phyloP scores from a whole-genome alignment of 2,113 vertebrate genomes.

The Pseudorasbora parva region DNA sequence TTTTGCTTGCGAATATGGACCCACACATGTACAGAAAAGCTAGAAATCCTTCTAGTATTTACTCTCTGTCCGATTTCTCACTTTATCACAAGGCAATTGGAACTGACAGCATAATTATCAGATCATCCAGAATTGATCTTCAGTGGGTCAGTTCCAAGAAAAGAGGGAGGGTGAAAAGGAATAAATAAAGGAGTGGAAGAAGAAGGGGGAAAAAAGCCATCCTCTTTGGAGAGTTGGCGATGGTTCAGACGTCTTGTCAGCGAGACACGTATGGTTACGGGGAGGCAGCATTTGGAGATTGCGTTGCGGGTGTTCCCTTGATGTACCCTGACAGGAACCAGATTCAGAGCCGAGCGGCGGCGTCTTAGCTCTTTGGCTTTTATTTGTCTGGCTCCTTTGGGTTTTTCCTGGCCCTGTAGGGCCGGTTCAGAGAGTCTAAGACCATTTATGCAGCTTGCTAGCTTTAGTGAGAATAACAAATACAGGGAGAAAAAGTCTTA shows the following conservation, averaged over 20 bases:
- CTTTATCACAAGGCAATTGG: constrained; percentile 76
- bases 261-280: constrained; percentile 77
- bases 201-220: constrained; percentile 48
- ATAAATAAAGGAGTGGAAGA: constrained; percentile 49
- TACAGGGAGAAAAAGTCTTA: constrained; percentile 66
- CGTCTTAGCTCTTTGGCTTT: constrained; percentile 73
- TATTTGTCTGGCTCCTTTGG: constrained; percentile 78
- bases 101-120: constrained; percentile 82
- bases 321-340: constrained; percentile 84
- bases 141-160: constrained; percentile 75
- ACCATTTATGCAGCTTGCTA: constrained; percentile 73
- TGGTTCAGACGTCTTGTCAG: constrained; percentile 76
- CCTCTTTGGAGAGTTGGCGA: constrained; percentile 77
- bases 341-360: constrained; percentile 76
- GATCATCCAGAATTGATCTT: constrained; percentile 81
- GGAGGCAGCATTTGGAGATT: constrained; percentile 78
- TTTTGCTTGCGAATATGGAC: neutral
- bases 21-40: constrained; percentile 57
- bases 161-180: constrained; percentile 59
- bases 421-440: constrained; percentile 72
- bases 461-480: constrained; percentile 81
- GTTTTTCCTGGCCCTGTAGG: constrained; percentile 80
- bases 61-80: constrained; percentile 78
- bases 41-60: constrained; percentile 73
- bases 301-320: constrained; percentile 85